phyloP scores from a whole-genome alignment of 1,140 invertebrate genomes.

The Diachasmimorpha longicaudata region DNA sequence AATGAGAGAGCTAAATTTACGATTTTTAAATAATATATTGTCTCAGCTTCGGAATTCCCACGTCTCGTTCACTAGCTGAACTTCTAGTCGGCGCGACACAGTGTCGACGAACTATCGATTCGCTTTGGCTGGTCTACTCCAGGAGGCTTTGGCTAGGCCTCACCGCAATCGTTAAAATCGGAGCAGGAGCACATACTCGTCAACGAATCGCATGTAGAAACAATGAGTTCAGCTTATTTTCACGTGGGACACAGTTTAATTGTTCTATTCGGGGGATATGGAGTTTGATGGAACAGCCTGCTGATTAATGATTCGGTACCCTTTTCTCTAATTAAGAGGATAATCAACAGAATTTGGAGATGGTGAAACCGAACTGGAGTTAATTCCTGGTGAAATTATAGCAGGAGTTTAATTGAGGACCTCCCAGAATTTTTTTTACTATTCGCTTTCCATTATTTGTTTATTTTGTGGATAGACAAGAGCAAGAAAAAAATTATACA shows the following conservation, averaged over 20 bases:
- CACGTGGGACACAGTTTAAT: neutral
- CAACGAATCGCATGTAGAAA: neutral
- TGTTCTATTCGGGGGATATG: neutral
- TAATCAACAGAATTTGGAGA: no score
- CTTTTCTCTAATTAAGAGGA: neutral
- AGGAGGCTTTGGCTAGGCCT: neutral
- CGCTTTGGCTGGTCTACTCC: slow-evolving; percentile 15
- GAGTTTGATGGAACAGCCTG: neutral
- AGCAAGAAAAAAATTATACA: no score
- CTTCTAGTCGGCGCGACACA: slow-evolving; percentile 20
- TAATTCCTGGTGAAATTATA: no score
- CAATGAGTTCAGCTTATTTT: neutral
- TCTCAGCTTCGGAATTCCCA: neutral
- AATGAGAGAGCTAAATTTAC: neutral
- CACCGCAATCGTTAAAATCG: neutral
- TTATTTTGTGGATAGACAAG: no score
- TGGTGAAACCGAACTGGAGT: no score
- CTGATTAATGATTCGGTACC: neutral
- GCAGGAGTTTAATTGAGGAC: no score
- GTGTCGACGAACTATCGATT: slow-evolving; percentile 61
- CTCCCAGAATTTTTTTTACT: no score
- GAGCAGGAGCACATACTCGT: neutral
- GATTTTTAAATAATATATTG: slow-evolving; percentile 8
- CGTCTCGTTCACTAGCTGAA: slow-evolving; percentile 1
- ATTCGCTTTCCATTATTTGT: no score